Conservation (phyloP, 2,113 vertebrate genomes). For the Delphinus delphis region DNA sequence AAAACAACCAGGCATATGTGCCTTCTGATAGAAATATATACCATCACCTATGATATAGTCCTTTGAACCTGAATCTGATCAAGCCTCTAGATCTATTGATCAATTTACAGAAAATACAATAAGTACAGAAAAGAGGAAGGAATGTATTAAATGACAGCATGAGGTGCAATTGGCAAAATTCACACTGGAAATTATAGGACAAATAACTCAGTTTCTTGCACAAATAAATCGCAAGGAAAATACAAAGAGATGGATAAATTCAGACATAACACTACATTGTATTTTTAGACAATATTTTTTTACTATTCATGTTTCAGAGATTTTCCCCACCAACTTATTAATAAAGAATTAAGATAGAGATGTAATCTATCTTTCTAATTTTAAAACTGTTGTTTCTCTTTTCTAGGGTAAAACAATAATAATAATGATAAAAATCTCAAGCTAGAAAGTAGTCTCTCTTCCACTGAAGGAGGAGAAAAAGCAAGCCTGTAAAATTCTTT, state of each 20-base stretch:
- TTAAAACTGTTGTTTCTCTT: background rate
- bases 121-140: background rate
- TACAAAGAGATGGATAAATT: conserved; percentile 6
- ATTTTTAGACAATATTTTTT: background rate
- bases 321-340: background rate
- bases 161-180: background rate
- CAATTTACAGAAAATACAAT: conserved; percentile 12
- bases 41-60: background rate
- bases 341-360: background rate
- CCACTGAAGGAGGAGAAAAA: background rate
- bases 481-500: background rate
- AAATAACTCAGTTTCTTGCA: background rate
- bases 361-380: background rate
- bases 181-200: background rate
- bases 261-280: background rate
- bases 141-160: background rate
- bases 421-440: background rate
- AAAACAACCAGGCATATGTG: background rate
- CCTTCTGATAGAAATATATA: background rate
- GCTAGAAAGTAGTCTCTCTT: background rate
- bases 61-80: conserved; percentile 10
- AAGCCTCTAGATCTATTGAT: background rate
- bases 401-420: background rate
- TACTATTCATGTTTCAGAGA: background rate
- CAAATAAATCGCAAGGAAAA: conserved; percentile 31